Conservation (phyloP, 1,140 invertebrate species). For the Microplitis mediator region DNA sequence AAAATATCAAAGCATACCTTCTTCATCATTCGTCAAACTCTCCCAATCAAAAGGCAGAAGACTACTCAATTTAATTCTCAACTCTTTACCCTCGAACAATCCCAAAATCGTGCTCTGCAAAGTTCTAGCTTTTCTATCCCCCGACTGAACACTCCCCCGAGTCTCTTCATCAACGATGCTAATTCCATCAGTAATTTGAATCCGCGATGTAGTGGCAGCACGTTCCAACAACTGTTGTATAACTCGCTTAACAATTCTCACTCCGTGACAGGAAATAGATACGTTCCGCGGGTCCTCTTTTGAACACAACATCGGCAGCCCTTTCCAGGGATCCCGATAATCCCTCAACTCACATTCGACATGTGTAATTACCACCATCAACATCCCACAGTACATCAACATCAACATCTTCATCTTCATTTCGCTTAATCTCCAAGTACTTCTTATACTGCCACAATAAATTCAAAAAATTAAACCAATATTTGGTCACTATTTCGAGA, state of each 20-base stretch:
- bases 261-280: constrained; percentile 61
- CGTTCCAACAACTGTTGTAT: constrained; percentile 59
- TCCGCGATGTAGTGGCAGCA: constrained; percentile 46
- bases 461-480: no score
- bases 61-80: constrained; percentile 72
- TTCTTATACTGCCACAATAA: not conserved
- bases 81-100: constrained; percentile 72
- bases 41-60: constrained; percentile 58
- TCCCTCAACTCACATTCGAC: not conserved
- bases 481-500: no score
- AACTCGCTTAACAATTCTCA: constrained; percentile 58
- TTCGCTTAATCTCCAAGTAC: not conserved
- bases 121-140: constrained; percentile 52
- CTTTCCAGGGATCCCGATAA: constrained; percentile 41
- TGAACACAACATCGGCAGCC: constrained; percentile 46
- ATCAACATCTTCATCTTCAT: constrained; percentile 7
- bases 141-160: no score
- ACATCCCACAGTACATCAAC: not conserved
- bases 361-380: not conserved
- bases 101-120: constrained; percentile 66
- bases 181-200: constrained; percentile 69
- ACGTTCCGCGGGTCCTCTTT: constrained; percentile 48
- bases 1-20: not conserved
- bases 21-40: not conserved
- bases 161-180: constrained; percentile 61